Base-by-base conservation (phyloP, 1,140 invertebrate species). In the Diprion similis region DNA sequence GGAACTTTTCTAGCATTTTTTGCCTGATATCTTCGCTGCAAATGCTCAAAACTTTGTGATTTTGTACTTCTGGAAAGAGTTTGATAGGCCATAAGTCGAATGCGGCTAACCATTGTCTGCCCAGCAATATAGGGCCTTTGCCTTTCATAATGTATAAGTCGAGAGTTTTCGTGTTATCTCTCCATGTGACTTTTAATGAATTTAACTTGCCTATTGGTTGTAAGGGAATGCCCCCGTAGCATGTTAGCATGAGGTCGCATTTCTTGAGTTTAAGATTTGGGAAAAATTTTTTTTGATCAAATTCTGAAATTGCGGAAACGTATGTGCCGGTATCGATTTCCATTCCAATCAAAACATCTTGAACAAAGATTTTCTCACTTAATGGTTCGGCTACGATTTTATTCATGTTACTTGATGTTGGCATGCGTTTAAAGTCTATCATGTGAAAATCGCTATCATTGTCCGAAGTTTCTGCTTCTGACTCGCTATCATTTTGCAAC, bases 331-430 rank as follows among this genome's bases (percentile, higher is more conserved):
- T 46, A 70, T 10, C 9, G 8, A 10, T n/a, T n/a, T n/a, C n/a
- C n/a, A n/a, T n/a, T n/a, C n/a, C n/a, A n/a, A n/a, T n/a, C n/a
- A n/a, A n/a, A 37, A 70, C 46, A 10, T 45, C 45, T 10, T 70
- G 37, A 8, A 70, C 37, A 45, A 45, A 37, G 10, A 70, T 46
- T 10, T 70, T 45, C 9, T n/a, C 19, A 17, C 9, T 45, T 70
- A 45, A 46, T 10, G 68, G 68, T 45, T 70, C 37, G 10, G 68
- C 68, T 70, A 10, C 68, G 37, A 70, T 70, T 46, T 70, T 24
- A 10, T 70, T 70, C 15, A 85, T 47, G 81, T 84, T n/a, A 71
- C 46, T 76, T 13, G 83, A 81, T 13, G 75, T 75, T 74, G 82
- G 71, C 71, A 84, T 73, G 70, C 75, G 73, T 47, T 66, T 69